Conservation (phyloP, 2,888 invertebrate genomes). For the Callosobruchus maculatus region DNA sequence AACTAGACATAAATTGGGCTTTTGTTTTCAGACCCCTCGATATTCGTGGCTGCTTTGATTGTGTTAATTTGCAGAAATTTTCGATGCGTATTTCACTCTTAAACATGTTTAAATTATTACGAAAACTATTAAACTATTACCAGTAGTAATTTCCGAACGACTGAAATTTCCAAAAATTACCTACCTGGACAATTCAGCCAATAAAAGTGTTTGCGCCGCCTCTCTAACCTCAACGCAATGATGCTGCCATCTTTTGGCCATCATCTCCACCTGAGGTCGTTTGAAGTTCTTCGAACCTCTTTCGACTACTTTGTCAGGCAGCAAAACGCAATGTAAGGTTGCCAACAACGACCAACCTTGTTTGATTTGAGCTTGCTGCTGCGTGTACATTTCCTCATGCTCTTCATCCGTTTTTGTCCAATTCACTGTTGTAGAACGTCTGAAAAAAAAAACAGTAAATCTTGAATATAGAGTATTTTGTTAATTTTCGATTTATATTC, state of each 20-base stretch:
- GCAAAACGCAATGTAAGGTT: slow-evolving; percentile 90
- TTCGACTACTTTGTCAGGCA: slow-evolving; percentile 79
- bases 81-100: too few species aligned
- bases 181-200: slow-evolving; percentile 74
- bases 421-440: slow-evolving; percentile 62
- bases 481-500: too few species aligned
- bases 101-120: too few species aligned
- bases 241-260: slow-evolving; percentile 98
- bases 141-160: too few species aligned
- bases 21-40: too few species aligned
- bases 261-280: slow-evolving; percentile 94
- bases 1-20: too few species aligned
- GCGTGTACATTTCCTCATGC: slow-evolving; percentile 77
- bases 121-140: too few species aligned
- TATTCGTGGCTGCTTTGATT: too few species aligned
- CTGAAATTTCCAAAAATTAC: slow-evolving; percentile 2
- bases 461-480: too few species aligned
- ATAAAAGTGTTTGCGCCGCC: slow-evolving; percentile 90
- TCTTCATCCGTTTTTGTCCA: slow-evolving; percentile 77
- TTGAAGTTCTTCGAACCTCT: slow-evolving; percentile 77
- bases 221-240: slow-evolving; percentile 96
- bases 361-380: slow-evolving; percentile 89
- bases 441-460: slow-evolving; percentile 38
- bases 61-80: too few species aligned
- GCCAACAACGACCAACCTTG: slow-evolving; percentile 97